Conservation (phyloP, 2,888 invertebrate species). For the Malachius bipustulatus region DNA sequence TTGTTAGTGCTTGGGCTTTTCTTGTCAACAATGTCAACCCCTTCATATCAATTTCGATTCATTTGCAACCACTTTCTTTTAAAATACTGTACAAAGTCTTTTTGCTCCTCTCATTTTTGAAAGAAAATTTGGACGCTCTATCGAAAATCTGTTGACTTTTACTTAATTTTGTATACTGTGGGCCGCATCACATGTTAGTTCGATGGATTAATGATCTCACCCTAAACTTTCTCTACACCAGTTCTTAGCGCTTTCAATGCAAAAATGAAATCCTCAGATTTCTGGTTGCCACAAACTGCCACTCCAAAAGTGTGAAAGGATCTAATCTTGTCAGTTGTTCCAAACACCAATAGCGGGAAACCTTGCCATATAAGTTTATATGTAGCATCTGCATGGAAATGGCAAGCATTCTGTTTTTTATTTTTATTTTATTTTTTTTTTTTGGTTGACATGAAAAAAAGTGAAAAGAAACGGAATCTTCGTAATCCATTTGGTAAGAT, state of each 20-base stretch:
- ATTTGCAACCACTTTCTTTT: not conserved
- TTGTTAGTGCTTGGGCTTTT: not conserved
- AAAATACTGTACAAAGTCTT: not conserved
- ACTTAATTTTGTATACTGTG: conserved; percentile 17
- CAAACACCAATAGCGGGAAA: conserved; percentile 10
- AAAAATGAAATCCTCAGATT: conserved; percentile 14
- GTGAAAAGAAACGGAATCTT: conserved; percentile 12
- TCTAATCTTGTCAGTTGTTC: conserved; percentile 11
- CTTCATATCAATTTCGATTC: not conserved
- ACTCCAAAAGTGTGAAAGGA: conserved; percentile 12
- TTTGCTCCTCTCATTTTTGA: not conserved
- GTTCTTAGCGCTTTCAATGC: conserved; percentile 11
- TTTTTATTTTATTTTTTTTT: not conserved
- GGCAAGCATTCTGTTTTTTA: conserved; percentile 8
- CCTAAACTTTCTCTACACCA: conserved; percentile 1
- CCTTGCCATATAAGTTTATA: conserved; percentile 12
- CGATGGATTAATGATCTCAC: not conserved
- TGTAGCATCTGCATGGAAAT: conserved; percentile 11
- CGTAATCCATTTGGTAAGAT: conserved; percentile 8
- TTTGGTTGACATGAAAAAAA: too few relatives aligned
- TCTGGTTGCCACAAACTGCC: conserved; percentile 11
- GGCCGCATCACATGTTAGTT: conserved; percentile 17
- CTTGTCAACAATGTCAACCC: not conserved
- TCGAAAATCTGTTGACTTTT: not conserved
- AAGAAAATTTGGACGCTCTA: not conserved